Conservation (phyloP, 2,113 vertebrate genomes). For the Sitta europaea region DNA sequence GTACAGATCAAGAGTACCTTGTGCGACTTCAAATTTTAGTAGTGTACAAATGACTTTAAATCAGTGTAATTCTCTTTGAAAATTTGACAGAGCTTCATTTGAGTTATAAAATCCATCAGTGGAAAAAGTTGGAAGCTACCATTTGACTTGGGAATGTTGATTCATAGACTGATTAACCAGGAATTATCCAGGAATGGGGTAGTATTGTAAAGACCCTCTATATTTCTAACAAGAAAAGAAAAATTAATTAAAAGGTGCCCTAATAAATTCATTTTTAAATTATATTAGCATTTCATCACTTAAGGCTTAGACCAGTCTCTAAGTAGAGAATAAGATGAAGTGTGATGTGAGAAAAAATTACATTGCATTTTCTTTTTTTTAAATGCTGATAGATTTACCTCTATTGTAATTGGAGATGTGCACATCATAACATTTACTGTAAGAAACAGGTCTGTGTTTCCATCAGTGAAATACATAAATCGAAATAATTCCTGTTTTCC, state of each 20-base stretch:
- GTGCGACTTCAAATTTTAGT: neutral
- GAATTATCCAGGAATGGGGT: neutral
- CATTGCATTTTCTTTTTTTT: neutral
- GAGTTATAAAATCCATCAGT: neutral
- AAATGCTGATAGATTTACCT: neutral
- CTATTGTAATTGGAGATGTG: neutral
- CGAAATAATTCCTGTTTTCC: neutral
- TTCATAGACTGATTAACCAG: neutral
- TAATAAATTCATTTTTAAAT: neutral
- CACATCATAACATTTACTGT: neutral
- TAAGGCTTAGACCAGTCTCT: neutral
- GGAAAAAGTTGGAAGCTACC: neutral
- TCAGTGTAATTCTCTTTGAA: neutral
- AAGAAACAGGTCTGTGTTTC: neutral
- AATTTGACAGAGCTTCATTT: neutral
- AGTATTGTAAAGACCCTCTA: neutral
- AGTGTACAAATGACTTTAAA: neutral
- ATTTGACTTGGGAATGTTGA: neutral
- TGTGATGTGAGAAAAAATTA: neutral
- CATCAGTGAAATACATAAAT: neutral
- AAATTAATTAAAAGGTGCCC: neutral
- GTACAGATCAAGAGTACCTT: neutral
- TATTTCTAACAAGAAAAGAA: neutral
- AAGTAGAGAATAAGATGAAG: neutral
- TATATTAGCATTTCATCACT: neutral